Evolutionary conservation across 2,888 invertebrate species (phyloP).

Genomic region (Dascillus cervinus): DNA sequence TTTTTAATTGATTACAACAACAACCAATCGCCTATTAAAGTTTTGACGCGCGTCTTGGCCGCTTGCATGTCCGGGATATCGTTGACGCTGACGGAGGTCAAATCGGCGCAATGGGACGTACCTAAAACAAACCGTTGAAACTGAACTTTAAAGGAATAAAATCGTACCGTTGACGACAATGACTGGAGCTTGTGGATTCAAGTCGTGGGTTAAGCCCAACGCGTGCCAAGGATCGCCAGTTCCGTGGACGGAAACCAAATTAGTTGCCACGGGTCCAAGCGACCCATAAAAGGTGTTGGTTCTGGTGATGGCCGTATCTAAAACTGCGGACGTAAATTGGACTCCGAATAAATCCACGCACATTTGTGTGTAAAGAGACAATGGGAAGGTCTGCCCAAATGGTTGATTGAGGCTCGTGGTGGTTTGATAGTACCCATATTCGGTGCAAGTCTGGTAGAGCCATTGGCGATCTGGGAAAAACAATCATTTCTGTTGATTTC

Average conservation of each 20-base stretch:
- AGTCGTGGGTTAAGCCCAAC: constrained; percentile 4
- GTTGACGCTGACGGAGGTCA: background rate
- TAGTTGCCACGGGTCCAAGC: constrained; percentile 2
- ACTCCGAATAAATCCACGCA: background rate
- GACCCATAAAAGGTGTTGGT: constrained; percentile 5
- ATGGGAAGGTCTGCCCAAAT: constrained; percentile 34
- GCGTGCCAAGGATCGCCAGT: constrained; percentile 8
- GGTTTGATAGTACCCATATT: constrained; percentile 79
- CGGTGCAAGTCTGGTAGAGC: constrained; percentile 79
- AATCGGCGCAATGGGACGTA: background rate
- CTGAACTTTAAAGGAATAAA: too few species aligned
- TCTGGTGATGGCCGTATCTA: background rate
- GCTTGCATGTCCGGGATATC: background rate
- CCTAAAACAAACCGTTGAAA: background rate
- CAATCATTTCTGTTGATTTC: too few species aligned
- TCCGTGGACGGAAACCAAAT: constrained; percentile 7
- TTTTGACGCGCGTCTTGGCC: background rate
- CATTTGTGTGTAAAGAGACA: background rate
- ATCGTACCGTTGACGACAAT: constrained; percentile 8
- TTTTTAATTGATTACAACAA: too few species aligned
- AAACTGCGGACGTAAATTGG: background rate
- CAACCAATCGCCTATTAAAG: background rate
- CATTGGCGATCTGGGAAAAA: constrained; percentile 44
- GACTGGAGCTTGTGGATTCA: constrained; percentile 3
- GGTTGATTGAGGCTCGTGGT: constrained; percentile 54